Base-by-base conservation (phyloP, 2,113 vertebrate species). In the Meriones unguiculatus region DNA sequence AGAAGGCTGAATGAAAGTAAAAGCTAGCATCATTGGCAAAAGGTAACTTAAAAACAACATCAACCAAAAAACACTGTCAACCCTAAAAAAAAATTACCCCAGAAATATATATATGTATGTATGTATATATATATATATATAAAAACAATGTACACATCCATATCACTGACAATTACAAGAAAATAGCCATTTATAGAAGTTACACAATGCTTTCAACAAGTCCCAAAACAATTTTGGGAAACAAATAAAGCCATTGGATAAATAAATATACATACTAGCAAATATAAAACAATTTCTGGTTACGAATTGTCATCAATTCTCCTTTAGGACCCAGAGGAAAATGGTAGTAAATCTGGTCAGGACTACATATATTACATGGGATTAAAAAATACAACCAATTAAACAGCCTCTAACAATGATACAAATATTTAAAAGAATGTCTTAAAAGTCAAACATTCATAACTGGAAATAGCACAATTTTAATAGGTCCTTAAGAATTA, bases 261-360 rank as follows among this genome's bases (percentile, higher is more conserved):
- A 98, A 98, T 98, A 98, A 98, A 98, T 98, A 98, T 93, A 96
- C 95, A 97, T 91, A 97, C 96, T 97, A 97, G 86, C 97, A 96
- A 98, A 97, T 96, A 95, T 81, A 94, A 96, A 91, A 80, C 94
- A 86, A 92, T 94, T 97, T 97, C 94, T 95, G 77, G 54, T 35
- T 77, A 91, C 11, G 90, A 87, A 97, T 93, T 96, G 91, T 95
- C 95, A 97, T 87, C 76, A 76, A 50, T 77, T 96, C 94, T 97
- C 91, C 4, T 89, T 96, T 89, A 97, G 7, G 87, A 82, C 38
- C 22, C 5, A 88, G 12, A 22, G 92, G n/a, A 46, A 94, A 97
- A 97, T 91, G 90, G 77, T 95, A 86, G 96, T 96, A 96, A 96
- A 93, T 94, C 96, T 85, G 93, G 35, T 0, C 91, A 96, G 41